Conservation (phyloP, 1,140 invertebrate genomes). For the Cydia strobilella region DNA sequence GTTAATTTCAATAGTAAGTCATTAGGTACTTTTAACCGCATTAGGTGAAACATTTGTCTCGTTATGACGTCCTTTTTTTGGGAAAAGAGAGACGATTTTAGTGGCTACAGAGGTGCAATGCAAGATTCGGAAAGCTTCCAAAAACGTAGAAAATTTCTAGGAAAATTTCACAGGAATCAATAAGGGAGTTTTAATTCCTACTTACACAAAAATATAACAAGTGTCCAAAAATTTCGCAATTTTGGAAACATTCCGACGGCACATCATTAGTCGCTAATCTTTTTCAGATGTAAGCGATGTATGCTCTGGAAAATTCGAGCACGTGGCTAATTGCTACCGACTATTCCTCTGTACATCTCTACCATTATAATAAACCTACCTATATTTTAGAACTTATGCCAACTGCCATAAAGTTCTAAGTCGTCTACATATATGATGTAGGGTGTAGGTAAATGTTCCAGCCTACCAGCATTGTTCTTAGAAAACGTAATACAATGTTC, state of each 20-base stretch:
- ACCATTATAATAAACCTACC: neutral
- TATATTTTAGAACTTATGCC: neutral
- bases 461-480: neutral
- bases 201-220: no score
- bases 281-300: constrained; percentile 6
- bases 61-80: no score
- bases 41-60: no score
- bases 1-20: no score
- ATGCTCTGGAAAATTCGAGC: constrained; percentile 21
- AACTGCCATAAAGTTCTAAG: neutral
- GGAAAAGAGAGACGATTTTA: neutral
- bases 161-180: no score
- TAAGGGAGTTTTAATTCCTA: no score
- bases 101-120: no score
- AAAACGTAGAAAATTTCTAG: no score
- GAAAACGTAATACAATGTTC: constrained; percentile 12
- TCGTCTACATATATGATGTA: neutral
- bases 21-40: no score
- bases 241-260: no score
- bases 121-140: no score
- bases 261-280: neutral
- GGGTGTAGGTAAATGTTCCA: neutral
- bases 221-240: no score
- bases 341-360: neutral
- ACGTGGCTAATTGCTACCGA: constrained; percentile 23